Percentiles rank a stretch among this genome's conserved stretches.
Conservation (phyloP, 1,140 invertebrate genomes). For the Drosophila quadrilineata region DNA sequence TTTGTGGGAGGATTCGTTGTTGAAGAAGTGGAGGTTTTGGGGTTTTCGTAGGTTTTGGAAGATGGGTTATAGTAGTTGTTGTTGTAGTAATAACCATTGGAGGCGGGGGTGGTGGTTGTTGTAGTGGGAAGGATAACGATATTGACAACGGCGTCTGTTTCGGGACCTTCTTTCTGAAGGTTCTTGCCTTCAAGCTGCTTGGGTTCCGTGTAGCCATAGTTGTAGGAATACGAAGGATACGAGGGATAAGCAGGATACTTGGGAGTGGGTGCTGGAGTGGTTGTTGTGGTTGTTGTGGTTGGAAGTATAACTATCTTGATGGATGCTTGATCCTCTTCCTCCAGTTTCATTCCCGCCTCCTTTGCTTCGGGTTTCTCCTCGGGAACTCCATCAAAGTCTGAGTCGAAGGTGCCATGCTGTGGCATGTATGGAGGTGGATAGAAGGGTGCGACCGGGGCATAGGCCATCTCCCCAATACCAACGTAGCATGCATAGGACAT, state of each 20-base stretch:
- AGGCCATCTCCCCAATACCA: conserved; percentile 21
- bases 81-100: too few relatives aligned
- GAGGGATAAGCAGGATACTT: conserved; percentile 14
- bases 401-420: conserved; percentile 1
- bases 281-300: conserved; percentile 1
- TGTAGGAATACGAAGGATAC: conserved; percentile 9
- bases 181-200: background rate
- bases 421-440: conserved; percentile 49
- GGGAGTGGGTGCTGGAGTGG: background rate
- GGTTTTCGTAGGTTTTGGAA: background rate
- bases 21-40: too few relatives aligned
- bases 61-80: background rate
- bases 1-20: too few relatives aligned
- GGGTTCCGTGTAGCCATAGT: background rate
- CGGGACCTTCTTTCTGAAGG: conserved; percentile 1
- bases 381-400: background rate
- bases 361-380: background rate
- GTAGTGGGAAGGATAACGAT: conserved; percentile 3
- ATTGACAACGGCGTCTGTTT: background rate
- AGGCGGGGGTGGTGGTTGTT: background rate
- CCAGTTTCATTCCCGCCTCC: background rate
- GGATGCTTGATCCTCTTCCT: background rate
- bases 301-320: conserved; percentile 16
- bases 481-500: conserved; percentile 44
- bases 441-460: conserved; percentile 34